phyloP scores from a whole-genome alignment of 2,888 invertebrate species.

The Nephrotoma flavescens region DNA sequence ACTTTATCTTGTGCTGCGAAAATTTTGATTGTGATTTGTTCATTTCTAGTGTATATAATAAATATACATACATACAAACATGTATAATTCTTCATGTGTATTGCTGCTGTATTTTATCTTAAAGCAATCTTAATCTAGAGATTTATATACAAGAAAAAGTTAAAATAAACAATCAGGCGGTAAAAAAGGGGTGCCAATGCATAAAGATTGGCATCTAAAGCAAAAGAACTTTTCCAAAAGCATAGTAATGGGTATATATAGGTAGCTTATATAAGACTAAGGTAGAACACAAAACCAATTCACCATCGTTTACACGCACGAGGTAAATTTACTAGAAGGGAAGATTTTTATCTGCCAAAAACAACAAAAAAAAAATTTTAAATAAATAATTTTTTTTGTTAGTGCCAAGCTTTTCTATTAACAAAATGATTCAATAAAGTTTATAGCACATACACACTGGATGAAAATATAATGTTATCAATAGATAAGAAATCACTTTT shows the following conservation, averaged over 20 bases:
- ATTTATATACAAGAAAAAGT: background rate
- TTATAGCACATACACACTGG: background rate
- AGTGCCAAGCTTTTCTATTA: background rate
- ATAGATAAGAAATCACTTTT: background rate
- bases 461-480: background rate
- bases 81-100: background rate
- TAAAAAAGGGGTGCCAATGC: background rate
- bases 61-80: background rate
- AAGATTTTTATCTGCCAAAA: background rate
- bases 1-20: background rate
- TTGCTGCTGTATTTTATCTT: background rate
- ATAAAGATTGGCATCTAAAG: background rate
- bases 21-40: background rate
- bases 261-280: background rate
- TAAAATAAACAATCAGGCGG: background rate
- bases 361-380: background rate
- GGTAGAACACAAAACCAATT: background rate
- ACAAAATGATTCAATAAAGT: background rate
- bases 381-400: background rate
- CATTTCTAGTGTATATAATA: background rate
- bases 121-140: background rate
- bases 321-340: background rate
- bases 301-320: background rate
- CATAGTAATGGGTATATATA: background rate
- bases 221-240: background rate